phyloP scores from a whole-genome alignment of 1,140 invertebrate genomes.

The Popillia japonica region DNA sequence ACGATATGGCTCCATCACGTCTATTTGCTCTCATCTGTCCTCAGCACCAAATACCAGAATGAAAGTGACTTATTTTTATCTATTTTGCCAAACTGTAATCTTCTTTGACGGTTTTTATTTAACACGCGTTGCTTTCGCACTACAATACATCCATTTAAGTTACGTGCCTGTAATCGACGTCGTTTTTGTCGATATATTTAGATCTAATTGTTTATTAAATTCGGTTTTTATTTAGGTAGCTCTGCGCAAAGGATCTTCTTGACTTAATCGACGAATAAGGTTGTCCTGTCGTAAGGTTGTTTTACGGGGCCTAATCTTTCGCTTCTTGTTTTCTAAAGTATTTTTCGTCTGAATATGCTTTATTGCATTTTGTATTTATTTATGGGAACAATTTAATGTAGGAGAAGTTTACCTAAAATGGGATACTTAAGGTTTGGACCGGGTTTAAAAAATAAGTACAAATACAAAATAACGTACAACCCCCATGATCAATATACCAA shows the following conservation, averaged over 20 bases:
- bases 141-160: neutral
- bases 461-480: too few species aligned
- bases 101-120: slow-evolving; percentile 1
- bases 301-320: too few species aligned
- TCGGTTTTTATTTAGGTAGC: neutral
- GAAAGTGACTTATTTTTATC: neutral
- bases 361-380: neutral
- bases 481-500: too few species aligned
- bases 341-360: neutral
- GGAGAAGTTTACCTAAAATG: too few species aligned
- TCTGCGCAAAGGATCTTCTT: neutral
- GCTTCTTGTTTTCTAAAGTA: neutral
- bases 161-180: neutral
- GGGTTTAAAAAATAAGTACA: too few species aligned
- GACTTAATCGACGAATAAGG: neutral
- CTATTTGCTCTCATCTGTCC: neutral
- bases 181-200: neutral
- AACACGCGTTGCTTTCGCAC: neutral
- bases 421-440: too few species aligned
- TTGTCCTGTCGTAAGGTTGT: neutral
- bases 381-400: neutral
- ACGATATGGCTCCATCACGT: neutral
- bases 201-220: neutral
- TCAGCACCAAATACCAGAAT: neutral
- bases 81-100: neutral